These are phyloP conservation scores for Chaunax sp. DNA, from an alignment of 2,797 vertebrate species.

Conservation along the genomic window DNA sequence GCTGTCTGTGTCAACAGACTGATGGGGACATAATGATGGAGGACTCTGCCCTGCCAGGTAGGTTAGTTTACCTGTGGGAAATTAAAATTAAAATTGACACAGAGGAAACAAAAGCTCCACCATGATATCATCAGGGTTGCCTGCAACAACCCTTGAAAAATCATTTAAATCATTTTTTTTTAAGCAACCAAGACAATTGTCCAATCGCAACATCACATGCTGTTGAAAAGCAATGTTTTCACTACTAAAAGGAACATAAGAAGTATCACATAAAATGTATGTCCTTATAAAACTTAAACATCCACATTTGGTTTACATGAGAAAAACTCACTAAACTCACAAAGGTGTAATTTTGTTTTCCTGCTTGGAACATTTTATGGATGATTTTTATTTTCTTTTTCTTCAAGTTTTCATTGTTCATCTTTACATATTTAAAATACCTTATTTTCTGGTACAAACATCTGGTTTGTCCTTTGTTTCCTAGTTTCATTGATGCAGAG, in stretches of 20 bases:
- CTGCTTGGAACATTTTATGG: too few relatives aligned
- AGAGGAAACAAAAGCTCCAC: neutral
- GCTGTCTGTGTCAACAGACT: neutral
- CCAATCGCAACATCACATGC: neutral
- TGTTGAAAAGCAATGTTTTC: neutral
- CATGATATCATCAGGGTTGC: neutral
- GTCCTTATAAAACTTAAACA: too few relatives aligned
- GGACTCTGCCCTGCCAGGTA: neutral
- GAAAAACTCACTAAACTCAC: too few relatives aligned
- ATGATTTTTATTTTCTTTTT: neutral
- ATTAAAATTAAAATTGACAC: neutral
- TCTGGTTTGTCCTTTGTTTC: too few relatives aligned
- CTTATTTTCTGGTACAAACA: too few relatives aligned
- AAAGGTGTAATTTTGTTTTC: too few relatives aligned
- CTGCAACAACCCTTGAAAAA: neutral
- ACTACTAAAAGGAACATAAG: too few relatives aligned
- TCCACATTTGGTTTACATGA: too few relatives aligned
- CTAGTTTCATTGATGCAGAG: too few relatives aligned
- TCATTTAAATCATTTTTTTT: too few relatives aligned
- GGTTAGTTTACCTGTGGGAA: constrained; percentile 34
- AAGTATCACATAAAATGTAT: too few relatives aligned
- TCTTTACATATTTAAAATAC: neutral
- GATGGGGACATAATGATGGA: constrained; percentile 25
- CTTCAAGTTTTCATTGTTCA: neutral
- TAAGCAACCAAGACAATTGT: too few relatives aligned